Evolutionary conservation across 1,140 invertebrate genomes (phyloP).

Genomic region (Delia radicum): DNA sequence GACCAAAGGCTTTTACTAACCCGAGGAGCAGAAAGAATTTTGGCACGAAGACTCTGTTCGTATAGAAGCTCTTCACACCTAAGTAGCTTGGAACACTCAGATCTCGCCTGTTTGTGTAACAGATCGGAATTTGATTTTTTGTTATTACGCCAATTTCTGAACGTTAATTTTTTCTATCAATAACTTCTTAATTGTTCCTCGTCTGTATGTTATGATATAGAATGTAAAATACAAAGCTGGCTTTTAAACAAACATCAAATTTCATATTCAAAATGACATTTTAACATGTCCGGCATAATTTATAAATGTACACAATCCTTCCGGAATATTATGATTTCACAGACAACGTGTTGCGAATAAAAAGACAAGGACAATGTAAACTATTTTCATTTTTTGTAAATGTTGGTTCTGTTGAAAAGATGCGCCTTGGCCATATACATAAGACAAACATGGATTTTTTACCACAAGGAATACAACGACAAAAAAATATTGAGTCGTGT

Average conservation of each 20-base stretch:
- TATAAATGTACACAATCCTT: constrained; percentile 23
- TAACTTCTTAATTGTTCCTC: too few relatives aligned
- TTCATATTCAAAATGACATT: constrained; percentile 23
- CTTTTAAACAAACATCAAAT: constrained; percentile 16
- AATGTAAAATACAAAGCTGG: constrained; percentile 14
- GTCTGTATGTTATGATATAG: neutral
- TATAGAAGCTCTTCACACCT: too few relatives aligned
- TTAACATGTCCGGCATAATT: constrained; percentile 23
- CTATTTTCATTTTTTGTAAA: neutral
- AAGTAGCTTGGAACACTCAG: too few relatives aligned
- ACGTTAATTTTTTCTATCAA: too few relatives aligned
- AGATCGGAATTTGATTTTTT: too few relatives aligned
- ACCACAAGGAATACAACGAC: neutral
- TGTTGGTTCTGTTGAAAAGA: neutral
- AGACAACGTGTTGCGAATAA: neutral
- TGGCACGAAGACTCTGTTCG: too few relatives aligned
- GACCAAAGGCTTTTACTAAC: too few relatives aligned
- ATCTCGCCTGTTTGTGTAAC: too few relatives aligned
- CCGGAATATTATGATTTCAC: neutral
- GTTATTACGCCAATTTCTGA: too few relatives aligned
- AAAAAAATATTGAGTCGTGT: neutral
- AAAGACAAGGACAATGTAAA: neutral
- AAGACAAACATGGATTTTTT: neutral
- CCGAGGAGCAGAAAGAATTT: too few relatives aligned
- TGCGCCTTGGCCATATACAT: too few relatives aligned